Conservation (phyloP, 2,888 invertebrate genomes). For the Masnerella sp. region DNA sequence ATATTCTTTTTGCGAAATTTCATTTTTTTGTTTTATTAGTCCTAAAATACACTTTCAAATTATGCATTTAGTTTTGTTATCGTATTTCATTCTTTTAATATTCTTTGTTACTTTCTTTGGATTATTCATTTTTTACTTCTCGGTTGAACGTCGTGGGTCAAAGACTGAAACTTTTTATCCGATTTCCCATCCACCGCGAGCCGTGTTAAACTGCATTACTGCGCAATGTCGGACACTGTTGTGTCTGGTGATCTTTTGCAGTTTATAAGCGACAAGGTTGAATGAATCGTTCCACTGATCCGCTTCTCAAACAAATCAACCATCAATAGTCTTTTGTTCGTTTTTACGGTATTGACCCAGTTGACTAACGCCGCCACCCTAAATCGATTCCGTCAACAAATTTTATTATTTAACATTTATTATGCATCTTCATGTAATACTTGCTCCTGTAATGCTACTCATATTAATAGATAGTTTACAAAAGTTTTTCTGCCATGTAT, state of each 20-base stretch:
- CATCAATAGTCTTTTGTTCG: slow-evolving; percentile 53
- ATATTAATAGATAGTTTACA: too few relatives aligned
- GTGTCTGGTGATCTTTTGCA: slow-evolving; percentile 48
- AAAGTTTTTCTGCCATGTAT: too few relatives aligned
- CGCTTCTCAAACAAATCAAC: slow-evolving; percentile 58
- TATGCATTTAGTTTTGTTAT: too few relatives aligned
- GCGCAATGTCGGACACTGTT: slow-evolving; percentile 42
- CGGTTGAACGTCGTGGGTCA: slow-evolving; percentile 31
- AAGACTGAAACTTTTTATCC: slow-evolving; percentile 27
- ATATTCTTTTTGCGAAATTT: too few relatives aligned
- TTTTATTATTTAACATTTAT: slow-evolving; percentile 33
- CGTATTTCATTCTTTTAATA: background rate
- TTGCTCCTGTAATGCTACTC: too few relatives aligned
- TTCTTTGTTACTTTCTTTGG: slow-evolving; percentile 4
- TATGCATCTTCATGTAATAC: background rate
- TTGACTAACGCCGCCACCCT: slow-evolving; percentile 27
- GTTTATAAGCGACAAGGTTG: slow-evolving; percentile 56
- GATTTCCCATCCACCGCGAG: slow-evolving; percentile 26
- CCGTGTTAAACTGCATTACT: slow-evolving; percentile 47
- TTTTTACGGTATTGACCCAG: slow-evolving; percentile 53
- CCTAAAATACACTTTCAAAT: too few relatives aligned
- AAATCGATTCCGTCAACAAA: slow-evolving; percentile 29
- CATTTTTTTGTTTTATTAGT: too few relatives aligned
- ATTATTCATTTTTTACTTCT: background rate
- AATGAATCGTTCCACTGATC: slow-evolving; percentile 60